Evolutionary conservation across 2,888 invertebrate species (phyloP).

Genomic region (Tenthredo notha): DNA sequence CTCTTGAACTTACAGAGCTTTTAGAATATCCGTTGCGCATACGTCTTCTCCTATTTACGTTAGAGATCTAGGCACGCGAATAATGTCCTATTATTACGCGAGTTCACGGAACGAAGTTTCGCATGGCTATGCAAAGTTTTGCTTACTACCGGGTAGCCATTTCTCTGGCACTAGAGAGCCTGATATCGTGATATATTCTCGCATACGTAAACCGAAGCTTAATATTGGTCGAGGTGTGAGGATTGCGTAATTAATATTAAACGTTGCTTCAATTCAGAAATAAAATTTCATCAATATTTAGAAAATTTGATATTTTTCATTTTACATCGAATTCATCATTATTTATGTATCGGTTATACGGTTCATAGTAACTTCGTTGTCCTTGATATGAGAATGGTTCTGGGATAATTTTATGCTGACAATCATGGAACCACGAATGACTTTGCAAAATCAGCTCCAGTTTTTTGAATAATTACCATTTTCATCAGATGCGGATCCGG

Average conservation of each 20-base stretch:
- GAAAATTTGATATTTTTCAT: neutral
- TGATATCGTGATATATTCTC: slow-evolving; percentile 46
- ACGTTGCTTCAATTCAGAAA: neutral
- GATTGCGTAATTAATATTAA: slow-evolving; percentile 22
- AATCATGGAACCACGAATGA: neutral
- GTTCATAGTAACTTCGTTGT: too few species aligned
- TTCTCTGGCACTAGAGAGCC: slow-evolving; percentile 18
- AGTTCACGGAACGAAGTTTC: slow-evolving; percentile 51
- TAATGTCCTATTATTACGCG: slow-evolving; percentile 67
- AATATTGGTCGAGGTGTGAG: slow-evolving; percentile 25
- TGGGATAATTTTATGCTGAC: too few species aligned
- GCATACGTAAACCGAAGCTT: slow-evolving; percentile 28
- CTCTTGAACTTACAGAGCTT: slow-evolving; percentile 57
- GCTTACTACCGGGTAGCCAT: slow-evolving; percentile 51
- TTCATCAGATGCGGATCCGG: neutral
- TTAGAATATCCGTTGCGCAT: slow-evolving; percentile 56
- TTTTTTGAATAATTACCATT: neutral
- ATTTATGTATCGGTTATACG: neutral
- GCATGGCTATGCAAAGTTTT: slow-evolving; percentile 51
- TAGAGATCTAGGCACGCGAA: slow-evolving; percentile 60
- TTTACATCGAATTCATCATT: neutral
- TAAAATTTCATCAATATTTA: neutral
- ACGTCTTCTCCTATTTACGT: slow-evolving; percentile 57
- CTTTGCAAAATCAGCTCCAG: neutral
- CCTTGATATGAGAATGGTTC: too few species aligned